Conservation (phyloP, 2,113 vertebrate genomes). For the Oxyura jamaicensis region DNA sequence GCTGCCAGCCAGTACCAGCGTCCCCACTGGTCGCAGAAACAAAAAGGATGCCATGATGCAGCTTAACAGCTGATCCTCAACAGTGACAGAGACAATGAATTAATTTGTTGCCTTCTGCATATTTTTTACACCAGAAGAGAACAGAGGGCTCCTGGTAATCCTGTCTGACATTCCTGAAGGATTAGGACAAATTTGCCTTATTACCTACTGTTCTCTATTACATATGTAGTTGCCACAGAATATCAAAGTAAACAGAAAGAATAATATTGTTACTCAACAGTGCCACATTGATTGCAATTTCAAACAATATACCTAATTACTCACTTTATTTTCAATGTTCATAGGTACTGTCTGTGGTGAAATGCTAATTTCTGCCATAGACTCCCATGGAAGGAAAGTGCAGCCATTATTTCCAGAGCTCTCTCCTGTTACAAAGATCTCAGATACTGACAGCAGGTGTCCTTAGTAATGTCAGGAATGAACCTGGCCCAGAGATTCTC, state of each 20-base stretch:
- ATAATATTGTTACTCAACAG: not conserved
- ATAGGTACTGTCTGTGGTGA: not conserved
- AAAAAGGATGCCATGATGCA: not conserved
- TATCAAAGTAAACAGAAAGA: not conserved
- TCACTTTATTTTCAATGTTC: not conserved
- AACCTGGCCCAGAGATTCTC: not conserved
- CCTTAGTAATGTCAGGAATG: not conserved
- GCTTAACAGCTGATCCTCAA: not conserved
- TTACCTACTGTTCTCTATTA: not conserved
- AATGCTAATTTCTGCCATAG: not conserved
- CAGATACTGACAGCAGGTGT: not conserved
- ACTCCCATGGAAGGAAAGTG: not conserved
- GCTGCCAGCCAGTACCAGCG: not conserved
- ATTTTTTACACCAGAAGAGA: conserved; percentile 37
- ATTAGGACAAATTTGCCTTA: not conserved
- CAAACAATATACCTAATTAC: not conserved
- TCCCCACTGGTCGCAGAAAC: not conserved
- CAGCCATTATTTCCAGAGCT: not conserved
- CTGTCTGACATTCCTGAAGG: not conserved
- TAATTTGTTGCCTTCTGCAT: conserved; percentile 23
- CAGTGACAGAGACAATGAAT: not conserved
- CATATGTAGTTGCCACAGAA: not conserved
- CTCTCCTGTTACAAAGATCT: not conserved
- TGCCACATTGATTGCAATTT: not conserved
- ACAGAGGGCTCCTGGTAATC: conserved; percentile 5